Percentiles rank a stretch among this genome's conserved stretches.
Evolutionary conservation across 2,888 invertebrate genomes (phyloP).

Genomic region (Hirudinaria manillensis): DNA sequence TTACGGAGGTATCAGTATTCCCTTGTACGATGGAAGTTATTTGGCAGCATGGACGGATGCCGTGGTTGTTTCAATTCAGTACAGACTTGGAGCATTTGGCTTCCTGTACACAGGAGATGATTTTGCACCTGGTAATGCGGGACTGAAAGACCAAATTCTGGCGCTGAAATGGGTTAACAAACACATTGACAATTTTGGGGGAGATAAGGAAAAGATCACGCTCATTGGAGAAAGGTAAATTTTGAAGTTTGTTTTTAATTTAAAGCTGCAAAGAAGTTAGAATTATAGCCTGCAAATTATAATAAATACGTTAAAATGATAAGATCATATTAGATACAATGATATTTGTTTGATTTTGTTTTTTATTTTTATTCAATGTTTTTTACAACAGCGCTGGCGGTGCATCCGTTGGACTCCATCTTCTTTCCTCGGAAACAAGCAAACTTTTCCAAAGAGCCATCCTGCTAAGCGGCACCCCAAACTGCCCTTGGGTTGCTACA

Average conservation of each 20-base stretch:
- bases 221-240: constrained; percentile 45
- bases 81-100: constrained; percentile 56
- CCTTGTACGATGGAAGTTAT: constrained; percentile 56
- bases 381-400: constrained; percentile 41
- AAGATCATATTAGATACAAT: too few relatives aligned
- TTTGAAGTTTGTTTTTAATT: neutral
- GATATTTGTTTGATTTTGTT: too few relatives aligned
- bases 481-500: constrained; percentile 41
- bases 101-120: constrained; percentile 78
- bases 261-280: too few relatives aligned
- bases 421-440: constrained; percentile 42
- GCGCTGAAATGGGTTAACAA: constrained; percentile 89
- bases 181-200: constrained; percentile 63
- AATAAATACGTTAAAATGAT: too few relatives aligned
- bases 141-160: constrained; percentile 83
- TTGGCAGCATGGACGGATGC: constrained; percentile 83
- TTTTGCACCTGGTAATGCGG: constrained; percentile 83
- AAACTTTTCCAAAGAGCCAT: constrained; percentile 44
- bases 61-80: constrained; percentile 89
- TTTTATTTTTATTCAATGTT: too few relatives aligned
- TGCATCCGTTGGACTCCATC: constrained; percentile 41
- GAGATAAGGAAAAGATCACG: constrained; percentile 44
- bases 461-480: constrained; percentile 43
- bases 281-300: too few relatives aligned
- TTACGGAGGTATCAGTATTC: constrained; percentile 80